Base-by-base conservation (phyloP, 1,140 invertebrate genomes). In the Drosophila nikananu region DNA sequence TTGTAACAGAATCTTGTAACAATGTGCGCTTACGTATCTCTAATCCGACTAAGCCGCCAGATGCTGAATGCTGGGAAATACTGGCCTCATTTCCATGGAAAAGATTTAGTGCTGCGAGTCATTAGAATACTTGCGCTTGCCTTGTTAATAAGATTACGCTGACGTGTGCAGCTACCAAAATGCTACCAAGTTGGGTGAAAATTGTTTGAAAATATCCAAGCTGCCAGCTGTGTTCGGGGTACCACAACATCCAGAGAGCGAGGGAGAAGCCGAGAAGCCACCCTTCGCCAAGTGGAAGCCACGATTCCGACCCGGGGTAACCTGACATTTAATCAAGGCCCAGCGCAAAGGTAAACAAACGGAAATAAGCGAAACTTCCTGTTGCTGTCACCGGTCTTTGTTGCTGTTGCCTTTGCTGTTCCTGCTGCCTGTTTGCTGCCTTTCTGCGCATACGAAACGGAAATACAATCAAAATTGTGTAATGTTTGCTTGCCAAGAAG, bases 381-480 rank as follows among this genome's bases (percentile, higher is more conserved):
- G 81, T 90, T 76, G 86, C 65, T 78, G 84, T 89, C 76, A 73
- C 76, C 66, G 77, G 66, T 63, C 62, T 68, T 77, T 71, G 48
- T 77, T 77, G 64, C 37, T 77, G 58, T 39, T 75, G 49, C 52
- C 17, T 55, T 25, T 64, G 46, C 41, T 59, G 46, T 83, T 78
- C 65, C 64, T 51, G 19, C 73, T 67, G 62, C 71, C 75, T 66
- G 67, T 62, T 48, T 78, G 76, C 62, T 77, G 81, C 62, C 65
- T 77, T 64, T 74, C 55, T 68, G 67, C 84, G 84, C 86, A 90
- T 90, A 82, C 75, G 74, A 77, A 90, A 90, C 86, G 86, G 86
- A 89, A 89, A 89, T 89, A 89, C 86, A 89, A 89, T 89, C 86
- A 89, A 89, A 89, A 89, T 89, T 89, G 74, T 89, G 79, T 89